Conservation (phyloP, 2,113 vertebrate species). For the Piliocolobus tephrosceles region DNA sequence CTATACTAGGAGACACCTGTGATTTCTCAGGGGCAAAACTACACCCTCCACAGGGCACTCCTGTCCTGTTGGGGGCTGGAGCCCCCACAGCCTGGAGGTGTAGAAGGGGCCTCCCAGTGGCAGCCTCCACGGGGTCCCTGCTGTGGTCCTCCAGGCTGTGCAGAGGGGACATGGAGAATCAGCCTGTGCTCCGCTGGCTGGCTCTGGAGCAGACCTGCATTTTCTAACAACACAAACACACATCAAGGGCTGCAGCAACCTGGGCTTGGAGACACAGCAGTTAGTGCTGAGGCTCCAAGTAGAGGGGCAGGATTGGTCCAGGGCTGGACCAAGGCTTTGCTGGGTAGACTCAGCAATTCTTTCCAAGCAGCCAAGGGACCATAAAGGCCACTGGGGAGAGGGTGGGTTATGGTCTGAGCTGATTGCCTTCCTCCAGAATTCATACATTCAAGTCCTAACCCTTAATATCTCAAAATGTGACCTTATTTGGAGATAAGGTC, state of each 20-base stretch:
- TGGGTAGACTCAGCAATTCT: too few species aligned
- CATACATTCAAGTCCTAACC: too few species aligned
- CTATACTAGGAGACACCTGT: too few species aligned
- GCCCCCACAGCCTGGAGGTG: neutral
- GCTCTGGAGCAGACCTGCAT: too few species aligned
- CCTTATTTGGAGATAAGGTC: neutral
- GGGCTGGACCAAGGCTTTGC: neutral
- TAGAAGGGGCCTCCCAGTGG: accelerated
- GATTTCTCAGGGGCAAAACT: neutral
- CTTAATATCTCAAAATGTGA: neutral
- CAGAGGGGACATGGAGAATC: accelerated
- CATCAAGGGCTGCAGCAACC: neutral
- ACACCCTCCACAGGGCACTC: neutral
- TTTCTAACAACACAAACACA: neutral
- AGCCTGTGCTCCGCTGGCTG: neutral
- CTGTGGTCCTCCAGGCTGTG: neutral
- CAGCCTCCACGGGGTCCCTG: accelerated
- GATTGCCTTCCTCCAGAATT: neutral
- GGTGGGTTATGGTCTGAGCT: neutral
- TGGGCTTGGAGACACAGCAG: neutral
- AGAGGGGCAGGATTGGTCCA: neutral
- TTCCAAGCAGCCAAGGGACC: neutral
- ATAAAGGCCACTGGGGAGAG: neutral
- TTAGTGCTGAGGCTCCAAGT: accelerated
- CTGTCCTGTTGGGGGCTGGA: neutral